Evolutionary conservation across 1,140 invertebrate genomes (phyloP).

Genomic region (Cyclargus thomasi): DNA sequence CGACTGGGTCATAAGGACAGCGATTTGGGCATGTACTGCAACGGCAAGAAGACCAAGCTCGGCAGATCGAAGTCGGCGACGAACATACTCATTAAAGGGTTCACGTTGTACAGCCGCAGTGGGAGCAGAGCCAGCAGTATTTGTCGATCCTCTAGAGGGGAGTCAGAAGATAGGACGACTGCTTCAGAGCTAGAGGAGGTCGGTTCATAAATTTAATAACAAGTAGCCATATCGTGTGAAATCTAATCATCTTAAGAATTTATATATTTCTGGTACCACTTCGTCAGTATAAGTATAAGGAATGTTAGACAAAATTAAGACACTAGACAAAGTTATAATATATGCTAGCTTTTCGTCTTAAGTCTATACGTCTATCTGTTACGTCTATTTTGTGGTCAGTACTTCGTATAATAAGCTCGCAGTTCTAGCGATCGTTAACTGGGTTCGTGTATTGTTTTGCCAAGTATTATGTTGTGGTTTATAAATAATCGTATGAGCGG

Average conservation of each 20-base stretch:
- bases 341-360: no score
- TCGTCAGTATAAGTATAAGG: no score
- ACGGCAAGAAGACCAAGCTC: conserved; percentile 63
- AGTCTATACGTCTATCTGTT: no score
- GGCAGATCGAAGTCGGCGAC: conserved; percentile 83
- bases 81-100: conserved; percentile 87
- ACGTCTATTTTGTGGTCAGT: background rate
- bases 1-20: conserved; percentile 77
- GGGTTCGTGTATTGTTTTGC: background rate
- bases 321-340: no score
- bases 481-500: background rate
- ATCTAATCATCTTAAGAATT: no score
- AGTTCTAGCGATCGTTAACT: conserved; percentile 13
- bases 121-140: conserved; percentile 72
- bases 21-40: conserved; percentile 58
- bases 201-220: conserved; percentile 36
- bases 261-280: no score
- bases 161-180: conserved; percentile 78
- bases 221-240: background rate
- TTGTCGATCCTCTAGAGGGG: conserved; percentile 71
- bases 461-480: conserved; percentile 1
- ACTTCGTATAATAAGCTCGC: background rate
- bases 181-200: conserved; percentile 80
- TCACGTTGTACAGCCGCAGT: conserved; percentile 81
- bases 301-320: no score